These are phyloP conservation scores for Amphipoea oculea DNA, from an alignment of 2,888 invertebrate genomes.

Conservation along the genomic window DNA sequence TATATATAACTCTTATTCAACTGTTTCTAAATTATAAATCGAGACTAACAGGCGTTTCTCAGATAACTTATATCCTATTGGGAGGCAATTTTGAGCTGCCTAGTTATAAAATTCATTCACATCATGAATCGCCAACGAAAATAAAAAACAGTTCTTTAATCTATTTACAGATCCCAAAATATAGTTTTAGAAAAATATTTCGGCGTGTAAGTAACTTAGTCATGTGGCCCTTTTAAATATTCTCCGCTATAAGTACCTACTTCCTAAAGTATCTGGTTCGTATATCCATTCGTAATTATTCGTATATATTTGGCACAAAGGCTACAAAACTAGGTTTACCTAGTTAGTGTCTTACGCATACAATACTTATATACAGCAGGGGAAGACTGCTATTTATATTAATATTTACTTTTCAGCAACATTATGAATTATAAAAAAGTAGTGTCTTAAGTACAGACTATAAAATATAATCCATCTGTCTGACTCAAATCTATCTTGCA, in stretches of 20 bases:
- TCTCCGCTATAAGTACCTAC: neutral
- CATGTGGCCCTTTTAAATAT: neutral
- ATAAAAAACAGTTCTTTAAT: neutral
- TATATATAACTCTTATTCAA: neutral
- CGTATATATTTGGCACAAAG: conserved; percentile 49
- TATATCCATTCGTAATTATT: neutral
- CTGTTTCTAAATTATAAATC: neutral
- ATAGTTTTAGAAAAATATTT: conserved; percentile 28
- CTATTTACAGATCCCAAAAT: conserved; percentile 22
- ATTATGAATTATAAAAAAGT: conserved; percentile 3
- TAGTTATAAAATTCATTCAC: conserved; percentile 2
- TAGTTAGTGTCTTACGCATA: conserved; percentile 17
- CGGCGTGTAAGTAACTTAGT: neutral
- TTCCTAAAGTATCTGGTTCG: neutral
- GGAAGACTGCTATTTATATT: conserved; percentile 26
- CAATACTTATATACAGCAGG: neutral
- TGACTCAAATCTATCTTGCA: conserved; percentile 20
- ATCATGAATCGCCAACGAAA: neutral
- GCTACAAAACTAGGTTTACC: conserved; percentile 16
- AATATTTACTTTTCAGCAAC: conserved; percentile 10
- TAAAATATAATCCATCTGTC: conserved; percentile 13
- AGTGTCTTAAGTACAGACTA: conserved; percentile 15
- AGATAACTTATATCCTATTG: neutral
- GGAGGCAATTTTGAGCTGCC: conserved; percentile 13
- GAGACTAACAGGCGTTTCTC: neutral